Base-by-base conservation (phyloP, 1,140 invertebrate species). In the Zaprionus taronus region DNA sequence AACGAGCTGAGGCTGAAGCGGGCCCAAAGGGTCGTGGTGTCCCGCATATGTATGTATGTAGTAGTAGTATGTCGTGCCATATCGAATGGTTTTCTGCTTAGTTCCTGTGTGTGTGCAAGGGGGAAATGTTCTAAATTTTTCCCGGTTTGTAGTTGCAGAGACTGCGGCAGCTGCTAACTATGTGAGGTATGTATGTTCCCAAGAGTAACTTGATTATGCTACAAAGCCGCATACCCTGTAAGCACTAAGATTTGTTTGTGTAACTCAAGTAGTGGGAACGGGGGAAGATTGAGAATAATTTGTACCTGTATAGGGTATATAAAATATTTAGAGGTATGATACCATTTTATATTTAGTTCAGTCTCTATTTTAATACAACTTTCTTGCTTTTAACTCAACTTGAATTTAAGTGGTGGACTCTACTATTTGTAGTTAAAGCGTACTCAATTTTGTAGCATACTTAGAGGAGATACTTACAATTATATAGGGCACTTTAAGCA, bases 101-200 rank as follows among this genome's bases (percentile, higher is more conserved):
- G 41, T 56, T 71, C 24, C 60, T 64, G 34, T 36, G 44, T 11
- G 38, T 65, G 34, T 17, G 63, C 49, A 41, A 4, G 28, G 53
- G 55, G 56, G 55, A 36, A 67, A 67, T 67, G 31, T 58, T 67
- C 65, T 49, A 67, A 47, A 67, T 67, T 67, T 67, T 63, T 49
- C 14, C 62, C 62, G 20, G 17, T 17, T 55, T 55, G 62, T 49
- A 63, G 34, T 34, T 47, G 5, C 17, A 53, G 28, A n/a, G 34
- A 41, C 20, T 63, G 57, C 57, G 49, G 9, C 38, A 47, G 63
- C 15, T 49, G n/a, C 38, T 24, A 57, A 58, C 38, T 58, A 67
- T 67, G 41, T 22, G n/a, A 26, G 34, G 36, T 24, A 38, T 38
- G 31, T 47, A 51, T 51, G 20, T 51, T 47, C n/a, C 41, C n/a